Evolutionary conservation across 2,888 invertebrate genomes (phyloP).

Genomic region (Drosophila nr. fundita): DNA sequence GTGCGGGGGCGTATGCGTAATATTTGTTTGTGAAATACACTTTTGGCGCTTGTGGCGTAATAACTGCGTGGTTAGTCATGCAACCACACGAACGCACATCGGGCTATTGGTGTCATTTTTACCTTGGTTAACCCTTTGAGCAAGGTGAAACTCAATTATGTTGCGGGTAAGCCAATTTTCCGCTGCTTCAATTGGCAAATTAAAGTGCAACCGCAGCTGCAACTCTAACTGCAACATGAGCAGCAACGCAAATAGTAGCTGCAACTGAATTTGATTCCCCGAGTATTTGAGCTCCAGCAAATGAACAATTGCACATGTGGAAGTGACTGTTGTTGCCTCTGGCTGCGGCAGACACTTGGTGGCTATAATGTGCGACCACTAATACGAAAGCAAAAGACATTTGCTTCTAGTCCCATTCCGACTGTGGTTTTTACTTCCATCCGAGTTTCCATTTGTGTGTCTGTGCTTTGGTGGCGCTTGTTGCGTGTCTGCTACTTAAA

Average conservation of each 20-base stretch:
- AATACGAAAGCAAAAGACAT: conserved; percentile 38
- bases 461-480: conserved; percentile 7
- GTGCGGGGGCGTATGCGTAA: conserved; percentile 27
- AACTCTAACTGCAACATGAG: conserved; percentile 3
- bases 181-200: conserved; percentile 38
- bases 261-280: conserved; percentile 43
- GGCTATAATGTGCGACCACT: conserved; percentile 59
- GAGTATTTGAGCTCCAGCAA: conserved; percentile 22
- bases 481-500: conserved; percentile 43
- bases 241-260: background rate
- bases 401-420: conserved; percentile 10
- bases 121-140: conserved; percentile 8
- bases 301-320: conserved; percentile 24
- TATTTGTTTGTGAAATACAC: conserved; percentile 36
- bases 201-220: conserved; percentile 35
- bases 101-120: conserved; percentile 2
- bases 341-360: conserved; percentile 53
- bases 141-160: conserved; percentile 67
- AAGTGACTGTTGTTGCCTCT: conserved; percentile 19
- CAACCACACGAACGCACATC: background rate
- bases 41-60: background rate
- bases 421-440: background rate
- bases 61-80: background rate
- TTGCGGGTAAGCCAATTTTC: conserved; percentile 45
- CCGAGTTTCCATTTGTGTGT: conserved; percentile 5